Evolutionary conservation across 35 echinoderm and acorn worm genomes (phyloP).

Genomic region (Lytechinus pictus): DNA sequence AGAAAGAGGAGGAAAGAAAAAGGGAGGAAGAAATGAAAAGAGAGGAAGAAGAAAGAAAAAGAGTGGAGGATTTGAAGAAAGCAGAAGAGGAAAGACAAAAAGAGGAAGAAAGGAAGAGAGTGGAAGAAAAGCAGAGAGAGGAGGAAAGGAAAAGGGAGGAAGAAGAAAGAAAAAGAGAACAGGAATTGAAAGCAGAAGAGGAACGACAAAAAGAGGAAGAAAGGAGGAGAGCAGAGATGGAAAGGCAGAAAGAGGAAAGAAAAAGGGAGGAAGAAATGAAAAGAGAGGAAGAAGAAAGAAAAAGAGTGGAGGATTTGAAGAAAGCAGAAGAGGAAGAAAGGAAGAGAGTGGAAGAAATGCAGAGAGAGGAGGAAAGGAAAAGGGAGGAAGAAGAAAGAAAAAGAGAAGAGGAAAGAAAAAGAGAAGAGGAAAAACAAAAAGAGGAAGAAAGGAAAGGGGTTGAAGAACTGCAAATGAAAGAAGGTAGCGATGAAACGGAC

Average conservation of each 20-base stretch:
- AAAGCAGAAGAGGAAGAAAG: too few species aligned
- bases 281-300: not conserved
- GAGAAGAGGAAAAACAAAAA: not conserved
- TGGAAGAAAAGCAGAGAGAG: not conserved
- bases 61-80: not conserved
- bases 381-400: not conserved
- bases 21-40: not conserved
- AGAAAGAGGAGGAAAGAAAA: not conserved
- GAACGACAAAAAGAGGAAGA: not conserved
- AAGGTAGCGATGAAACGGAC: not conserved
- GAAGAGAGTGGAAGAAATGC: too few species aligned
- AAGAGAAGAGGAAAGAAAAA: not conserved
- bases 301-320: not conserved
- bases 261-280: not conserved
- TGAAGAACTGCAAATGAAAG: not conserved
- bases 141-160: not conserved
- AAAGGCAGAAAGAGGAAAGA: not conserved
- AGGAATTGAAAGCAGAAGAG: not conserved
- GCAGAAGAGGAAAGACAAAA: not conserved
- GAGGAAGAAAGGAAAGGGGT: not conserved
- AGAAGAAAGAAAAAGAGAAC: not conserved
- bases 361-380: not conserved
- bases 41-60: not conserved
- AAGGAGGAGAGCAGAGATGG: not conserved
- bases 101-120: not conserved